Evolutionary conservation across 2,797 vertebrate species (phyloP), one percentile per base, ranked within the genome.

Genomic region (Limnodromus scolopaceus): DNA sequence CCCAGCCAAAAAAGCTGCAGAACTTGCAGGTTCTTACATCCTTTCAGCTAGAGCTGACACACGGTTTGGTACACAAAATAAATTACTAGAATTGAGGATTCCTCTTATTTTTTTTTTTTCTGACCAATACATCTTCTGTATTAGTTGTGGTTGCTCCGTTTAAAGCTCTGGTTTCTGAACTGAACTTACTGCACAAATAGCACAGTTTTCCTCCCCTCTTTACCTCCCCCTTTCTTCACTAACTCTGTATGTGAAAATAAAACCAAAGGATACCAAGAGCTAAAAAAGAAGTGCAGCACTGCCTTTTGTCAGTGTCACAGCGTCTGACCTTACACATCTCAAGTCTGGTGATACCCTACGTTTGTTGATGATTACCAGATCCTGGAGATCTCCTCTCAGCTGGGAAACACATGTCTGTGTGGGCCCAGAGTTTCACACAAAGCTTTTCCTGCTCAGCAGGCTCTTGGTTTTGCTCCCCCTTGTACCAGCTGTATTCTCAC

Each of bases 361-460:
- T 36, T 20, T 70, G 51, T 74, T 88, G 75, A 65, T 36, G 30
- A 57, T 38, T 34, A 75, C 18, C 63, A 76, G 80, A 68, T 72
- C 71, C 68, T 61, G 71, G 68, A 83, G 77, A 54, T 57, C 43
- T 84, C 43, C 63, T 89, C 54, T 58, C 94, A 91, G 81, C 81
- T 96, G 84, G 72, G 53, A 71, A 86, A 69, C 88, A 91, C 77
- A 39, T 82, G 87, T 69, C 51, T 61, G 22, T 45, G 72, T 49
- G 66, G 82, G 81, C 49, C 16, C 53, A 16, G 13, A 55, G 69
- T 39, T 76, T 32, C 85, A 91, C 68, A 89, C 58, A 60, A 72
- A 82, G 77, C 69, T 80, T 19, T 87, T 93, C 72, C 93, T 89
- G 72, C 93, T 78, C 70, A 39, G 84, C 60, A 72, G 66, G 39